These are phyloP conservation scores for Frankliniella intonsa DNA, from an alignment of 2,888 invertebrate species.

Conservation along the genomic window DNA sequence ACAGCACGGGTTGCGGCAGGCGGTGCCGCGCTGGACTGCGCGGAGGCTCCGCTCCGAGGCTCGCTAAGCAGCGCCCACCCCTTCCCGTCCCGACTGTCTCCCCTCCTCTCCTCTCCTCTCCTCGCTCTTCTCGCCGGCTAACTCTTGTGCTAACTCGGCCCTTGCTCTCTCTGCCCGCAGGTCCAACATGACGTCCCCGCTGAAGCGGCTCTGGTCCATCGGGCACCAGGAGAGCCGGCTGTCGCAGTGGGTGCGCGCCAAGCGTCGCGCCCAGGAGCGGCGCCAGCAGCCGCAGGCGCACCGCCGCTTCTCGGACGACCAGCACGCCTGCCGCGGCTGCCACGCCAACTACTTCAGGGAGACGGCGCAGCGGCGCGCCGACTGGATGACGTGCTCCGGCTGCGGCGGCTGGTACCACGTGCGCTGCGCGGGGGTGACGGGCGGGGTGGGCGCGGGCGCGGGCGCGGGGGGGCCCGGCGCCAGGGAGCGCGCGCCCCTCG, in stretches of 20 bases:
- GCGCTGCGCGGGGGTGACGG: background rate
- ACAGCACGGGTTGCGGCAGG: background rate
- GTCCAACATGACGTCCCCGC: slow-evolving; percentile 18
- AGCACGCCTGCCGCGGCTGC: slow-evolving; percentile 23
- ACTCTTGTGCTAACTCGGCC: background rate
- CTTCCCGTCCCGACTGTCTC: background rate
- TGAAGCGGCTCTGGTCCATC: slow-evolving; percentile 24
- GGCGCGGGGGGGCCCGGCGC: too few relatives aligned
- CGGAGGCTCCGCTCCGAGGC: background rate
- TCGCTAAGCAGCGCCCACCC: background rate
- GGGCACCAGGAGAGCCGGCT: slow-evolving; percentile 17
- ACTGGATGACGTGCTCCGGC: slow-evolving; percentile 20
- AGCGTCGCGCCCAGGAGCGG: slow-evolving; percentile 5
- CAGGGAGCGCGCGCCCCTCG: background rate
- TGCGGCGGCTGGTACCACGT: slow-evolving; percentile 25
- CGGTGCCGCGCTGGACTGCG: background rate
- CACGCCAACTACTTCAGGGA: slow-evolving; percentile 24
- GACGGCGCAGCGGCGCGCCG: slow-evolving; percentile 13
- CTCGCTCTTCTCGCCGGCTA: too few relatives aligned
- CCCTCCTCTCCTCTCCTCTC: too few relatives aligned
- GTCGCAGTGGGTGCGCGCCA: slow-evolving; percentile 22
- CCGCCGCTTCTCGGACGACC: slow-evolving; percentile 21
- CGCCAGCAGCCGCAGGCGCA: slow-evolving; percentile 12
- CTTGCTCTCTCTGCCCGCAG: background rate
- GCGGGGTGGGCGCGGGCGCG: too few relatives aligned